Evolutionary conservation across 2,797 vertebrate genomes (phyloP).

Genomic region (Tiaroga cobitis): DNA sequence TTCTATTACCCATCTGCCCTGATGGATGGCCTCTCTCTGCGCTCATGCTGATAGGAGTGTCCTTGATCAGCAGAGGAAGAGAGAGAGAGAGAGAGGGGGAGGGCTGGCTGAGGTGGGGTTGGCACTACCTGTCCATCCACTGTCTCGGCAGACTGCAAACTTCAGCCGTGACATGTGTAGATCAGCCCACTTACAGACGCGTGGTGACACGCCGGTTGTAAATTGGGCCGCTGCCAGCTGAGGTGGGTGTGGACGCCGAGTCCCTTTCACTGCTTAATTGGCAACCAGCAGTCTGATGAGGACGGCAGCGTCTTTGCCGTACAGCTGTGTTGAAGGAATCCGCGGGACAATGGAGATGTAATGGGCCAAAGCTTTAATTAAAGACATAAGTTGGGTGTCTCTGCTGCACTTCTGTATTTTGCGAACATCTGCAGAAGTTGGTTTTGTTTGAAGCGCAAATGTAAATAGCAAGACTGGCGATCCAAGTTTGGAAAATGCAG

Average conservation of each 20-base stretch:
- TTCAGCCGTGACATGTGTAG: constrained; percentile 50
- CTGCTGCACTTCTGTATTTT: constrained; percentile 29
- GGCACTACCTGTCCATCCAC: constrained; percentile 55
- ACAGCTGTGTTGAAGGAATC: constrained; percentile 15
- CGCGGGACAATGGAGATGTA: constrained; percentile 33
- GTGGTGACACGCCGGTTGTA: constrained; percentile 52
- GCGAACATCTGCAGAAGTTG: constrained; percentile 12
- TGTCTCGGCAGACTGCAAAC: constrained; percentile 39
- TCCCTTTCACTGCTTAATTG: constrained; percentile 54
- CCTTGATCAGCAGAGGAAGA: constrained; percentile 73
- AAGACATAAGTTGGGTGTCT: constrained; percentile 16
- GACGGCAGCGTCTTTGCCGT: background rate
- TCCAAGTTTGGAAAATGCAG: background rate
- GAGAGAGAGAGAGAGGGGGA: constrained; percentile 45
- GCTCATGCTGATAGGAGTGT: constrained; percentile 77
- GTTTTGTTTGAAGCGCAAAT: constrained; percentile 9
- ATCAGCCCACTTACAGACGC: constrained; percentile 54
- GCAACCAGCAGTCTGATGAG: constrained; percentile 38
- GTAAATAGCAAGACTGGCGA: background rate
- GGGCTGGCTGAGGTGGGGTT: constrained; percentile 22
- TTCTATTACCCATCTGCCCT: constrained; percentile 79
- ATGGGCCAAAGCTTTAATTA: constrained; percentile 31
- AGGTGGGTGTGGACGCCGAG: constrained; percentile 55
- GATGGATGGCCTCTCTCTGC: constrained; percentile 79
- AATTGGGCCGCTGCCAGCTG: constrained; percentile 53